A percentile compares a stretch with the other conserved stretches of the same genome.
Evolutionary conservation across 2,113 vertebrate genomes (phyloP).

Genomic region (Syngnathus floridae): DNA sequence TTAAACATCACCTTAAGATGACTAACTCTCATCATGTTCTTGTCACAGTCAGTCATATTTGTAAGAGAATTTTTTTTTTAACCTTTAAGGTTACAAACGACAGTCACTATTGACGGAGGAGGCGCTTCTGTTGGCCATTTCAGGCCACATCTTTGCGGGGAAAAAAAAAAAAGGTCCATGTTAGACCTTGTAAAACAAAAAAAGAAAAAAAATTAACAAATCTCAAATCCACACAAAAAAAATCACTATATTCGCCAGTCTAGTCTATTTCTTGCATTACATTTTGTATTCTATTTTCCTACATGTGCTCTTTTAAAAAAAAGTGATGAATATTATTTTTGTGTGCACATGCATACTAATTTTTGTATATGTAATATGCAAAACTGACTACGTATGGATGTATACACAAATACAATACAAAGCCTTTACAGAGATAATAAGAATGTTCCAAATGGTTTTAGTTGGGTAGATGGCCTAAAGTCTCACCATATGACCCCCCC

Average conservation of each 20-base stretch:
- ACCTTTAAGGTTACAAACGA: conserved; percentile 43
- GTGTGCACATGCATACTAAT: conserved; percentile 17
- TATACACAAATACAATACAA: conserved; percentile 3
- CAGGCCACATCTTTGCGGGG: conserved; percentile 67
- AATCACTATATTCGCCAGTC: not conserved
- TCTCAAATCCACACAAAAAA: conserved; percentile 55
- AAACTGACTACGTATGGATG: not conserved
- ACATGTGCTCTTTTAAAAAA: conserved; percentile 77
- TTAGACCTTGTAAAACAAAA: conserved; percentile 66
- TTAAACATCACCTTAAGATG: not conserved
- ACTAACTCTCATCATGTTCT: not conserved
- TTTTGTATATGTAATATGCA: conserved; percentile 3
- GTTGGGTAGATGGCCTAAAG: not conserved
- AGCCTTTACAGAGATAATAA: conserved; percentile 2
- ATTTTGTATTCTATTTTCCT: conserved; percentile 99
- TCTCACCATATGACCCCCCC: too few relatives aligned
- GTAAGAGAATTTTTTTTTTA: not conserved
- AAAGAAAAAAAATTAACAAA: conserved; percentile 20
- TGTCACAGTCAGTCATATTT: not conserved
- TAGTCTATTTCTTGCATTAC: conserved; percentile 84
- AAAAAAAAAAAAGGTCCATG: conserved; percentile 50
- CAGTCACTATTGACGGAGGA: conserved; percentile 53
- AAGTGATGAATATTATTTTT: conserved; percentile 48
- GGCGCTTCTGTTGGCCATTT: conserved; percentile 61
- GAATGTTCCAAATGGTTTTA: not conserved